Percentiles rank a stretch among this genome's conserved stretches.
These are phyloP conservation scores for Pristionchus arcanus DNA, from an alignment of 2,888 invertebrate species.

Conservation along the genomic window DNA sequence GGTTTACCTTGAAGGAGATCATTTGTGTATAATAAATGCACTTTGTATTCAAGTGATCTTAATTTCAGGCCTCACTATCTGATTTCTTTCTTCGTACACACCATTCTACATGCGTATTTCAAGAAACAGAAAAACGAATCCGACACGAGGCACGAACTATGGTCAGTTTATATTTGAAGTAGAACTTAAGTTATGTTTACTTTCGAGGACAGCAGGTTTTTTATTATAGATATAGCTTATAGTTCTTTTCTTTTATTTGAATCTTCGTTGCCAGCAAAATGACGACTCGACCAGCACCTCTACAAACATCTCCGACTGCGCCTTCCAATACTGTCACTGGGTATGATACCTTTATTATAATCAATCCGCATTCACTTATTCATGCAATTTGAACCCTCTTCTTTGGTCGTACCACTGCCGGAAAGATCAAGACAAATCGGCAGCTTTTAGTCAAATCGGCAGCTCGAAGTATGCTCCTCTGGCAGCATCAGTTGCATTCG, in stretches of 20 bases:
- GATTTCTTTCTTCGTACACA: constrained; percentile 66
- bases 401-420: neutral
- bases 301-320: neutral
- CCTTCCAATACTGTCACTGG: constrained; percentile 29
- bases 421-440: no score
- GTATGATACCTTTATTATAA: neutral
- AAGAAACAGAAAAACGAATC: constrained; percentile 57
- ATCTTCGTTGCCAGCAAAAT: neutral
- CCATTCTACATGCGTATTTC: constrained; percentile 66
- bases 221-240: no score
- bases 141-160: constrained; percentile 53
- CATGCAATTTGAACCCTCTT: neutral
- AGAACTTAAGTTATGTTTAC: no score
- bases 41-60: no score
- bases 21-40: neutral
- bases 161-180: constrained; percentile 31
- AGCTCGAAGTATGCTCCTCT: constrained; percentile 45
- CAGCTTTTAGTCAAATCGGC: constrained; percentile 2
- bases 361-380: neutral
- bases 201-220: no score
- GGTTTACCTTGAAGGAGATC: neutral
- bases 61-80: constrained; percentile 61
- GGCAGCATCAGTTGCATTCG: constrained; percentile 53
- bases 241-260: no score
- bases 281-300: neutral